A percentile compares a stretch with the other conserved stretches of the same genome.
Conservation (phyloP, 1,140 invertebrate genomes). For the Macrostomum lignano region DNA sequence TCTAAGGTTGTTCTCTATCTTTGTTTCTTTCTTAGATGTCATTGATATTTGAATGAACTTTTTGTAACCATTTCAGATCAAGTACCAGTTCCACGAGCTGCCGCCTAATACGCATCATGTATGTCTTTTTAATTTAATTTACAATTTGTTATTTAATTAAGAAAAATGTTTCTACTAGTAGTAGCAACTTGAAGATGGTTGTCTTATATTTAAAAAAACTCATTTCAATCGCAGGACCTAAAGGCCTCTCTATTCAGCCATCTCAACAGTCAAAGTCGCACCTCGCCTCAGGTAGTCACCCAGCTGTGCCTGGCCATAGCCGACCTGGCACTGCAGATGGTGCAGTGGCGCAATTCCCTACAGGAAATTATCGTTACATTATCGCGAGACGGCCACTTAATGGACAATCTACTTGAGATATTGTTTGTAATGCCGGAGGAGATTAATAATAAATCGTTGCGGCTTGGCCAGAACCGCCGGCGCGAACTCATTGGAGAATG, state of each 20-base stretch:
- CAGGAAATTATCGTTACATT: slow-evolving; percentile 48
- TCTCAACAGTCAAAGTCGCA: slow-evolving; percentile 50
- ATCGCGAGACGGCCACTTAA: not conserved
- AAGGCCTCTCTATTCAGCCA: slow-evolving; percentile 67
- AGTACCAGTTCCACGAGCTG: slow-evolving; percentile 67
- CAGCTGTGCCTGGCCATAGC: slow-evolving; percentile 61
- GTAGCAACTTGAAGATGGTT: too few relatives aligned
- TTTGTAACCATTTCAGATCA: slow-evolving; percentile 28
- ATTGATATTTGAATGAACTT: slow-evolving; percentile 6
- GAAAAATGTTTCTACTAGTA: too few relatives aligned
- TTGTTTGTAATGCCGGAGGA: too few relatives aligned
- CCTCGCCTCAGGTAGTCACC: slow-evolving; percentile 52
- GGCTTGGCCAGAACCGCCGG: too few relatives aligned
- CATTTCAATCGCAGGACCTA: slow-evolving; percentile 33
- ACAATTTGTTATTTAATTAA: too few relatives aligned
- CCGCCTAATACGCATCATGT: slow-evolving; percentile 44
- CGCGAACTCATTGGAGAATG: too few relatives aligned
- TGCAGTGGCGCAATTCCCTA: slow-evolving; percentile 58
- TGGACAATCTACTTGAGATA: not conserved
- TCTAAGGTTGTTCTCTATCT: slow-evolving; percentile 36
- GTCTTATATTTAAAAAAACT: slow-evolving; percentile 4
- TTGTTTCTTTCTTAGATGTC: not conserved
- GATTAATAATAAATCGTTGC: too few relatives aligned
- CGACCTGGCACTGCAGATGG: slow-evolving; percentile 72
- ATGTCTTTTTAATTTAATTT: slow-evolving; percentile 6